Evolutionary conservation across 1,140 invertebrate species (phyloP).

Genomic region (Apis cerana): DNA sequence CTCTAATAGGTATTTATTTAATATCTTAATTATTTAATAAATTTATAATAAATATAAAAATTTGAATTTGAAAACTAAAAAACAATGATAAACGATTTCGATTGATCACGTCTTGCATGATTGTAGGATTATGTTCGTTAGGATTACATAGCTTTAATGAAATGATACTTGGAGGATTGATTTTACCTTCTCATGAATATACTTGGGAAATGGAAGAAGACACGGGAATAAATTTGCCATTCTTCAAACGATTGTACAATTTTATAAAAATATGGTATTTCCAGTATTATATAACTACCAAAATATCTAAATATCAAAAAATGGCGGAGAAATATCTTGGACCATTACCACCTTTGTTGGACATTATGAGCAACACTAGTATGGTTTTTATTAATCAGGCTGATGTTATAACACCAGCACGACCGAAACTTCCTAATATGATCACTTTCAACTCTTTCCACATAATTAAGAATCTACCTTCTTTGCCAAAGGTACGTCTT

Average conservation of each 20-base stretch:
- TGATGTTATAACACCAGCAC: constrained; percentile 80
- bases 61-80: no score
- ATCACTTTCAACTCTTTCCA: constrained; percentile 81
- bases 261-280: constrained; percentile 24
- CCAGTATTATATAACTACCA: not conserved
- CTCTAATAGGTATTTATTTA: constrained; percentile 59
- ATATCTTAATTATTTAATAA: not conserved
- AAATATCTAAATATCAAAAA: constrained; percentile 69
- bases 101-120: not conserved
- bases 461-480: constrained; percentile 59
- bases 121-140: constrained; percentile 49
- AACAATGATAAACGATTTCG: not conserved
- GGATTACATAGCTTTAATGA: not conserved
- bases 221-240: constrained; percentile 35
- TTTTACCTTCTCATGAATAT: constrained; percentile 61
- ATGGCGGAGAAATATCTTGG: constrained; percentile 75
- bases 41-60: no score
- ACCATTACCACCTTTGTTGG: constrained; percentile 57
- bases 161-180: constrained; percentile 40
- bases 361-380: constrained; percentile 74
- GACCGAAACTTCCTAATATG: constrained; percentile 81
- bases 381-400: constrained; percentile 83
- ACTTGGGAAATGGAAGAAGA: constrained; percentile 53
- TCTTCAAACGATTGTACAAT: constrained; percentile 50
- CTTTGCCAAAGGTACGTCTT: constrained; percentile 61